A percentile compares a stretch with the other conserved stretches of the same genome.
These are phyloP conservation scores for Sepioteuthis lessoniana DNA, from an alignment of 2,888 invertebrate genomes.

Conservation along the genomic window DNA sequence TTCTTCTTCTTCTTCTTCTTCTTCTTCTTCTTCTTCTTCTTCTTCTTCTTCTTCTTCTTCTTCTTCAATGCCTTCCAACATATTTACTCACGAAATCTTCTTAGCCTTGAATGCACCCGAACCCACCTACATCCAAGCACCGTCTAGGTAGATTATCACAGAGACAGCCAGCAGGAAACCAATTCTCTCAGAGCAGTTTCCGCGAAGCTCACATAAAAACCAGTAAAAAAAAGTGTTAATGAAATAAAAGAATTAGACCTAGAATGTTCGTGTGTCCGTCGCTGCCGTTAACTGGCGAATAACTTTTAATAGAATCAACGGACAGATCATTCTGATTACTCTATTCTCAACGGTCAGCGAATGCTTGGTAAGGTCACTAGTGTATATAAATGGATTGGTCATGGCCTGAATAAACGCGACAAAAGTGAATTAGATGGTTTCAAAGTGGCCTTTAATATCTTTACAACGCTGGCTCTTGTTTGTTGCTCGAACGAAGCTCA, in stretches of 20 bases:
- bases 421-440: not conserved
- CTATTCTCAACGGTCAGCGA: not conserved
- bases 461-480: not conserved
- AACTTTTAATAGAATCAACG: not conserved
- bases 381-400: not conserved
- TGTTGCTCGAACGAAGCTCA: not conserved
- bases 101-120: not conserved
- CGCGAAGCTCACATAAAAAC: not conserved
- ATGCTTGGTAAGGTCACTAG: not conserved
- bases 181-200: not conserved
- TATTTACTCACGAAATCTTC: not conserved
- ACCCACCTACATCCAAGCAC: not conserved
- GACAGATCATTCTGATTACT: not conserved
- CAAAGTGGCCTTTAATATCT: not conserved
- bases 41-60: not conserved
- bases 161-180: not conserved
- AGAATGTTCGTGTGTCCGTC: not conserved
- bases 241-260: not conserved
- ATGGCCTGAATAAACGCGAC: not conserved
- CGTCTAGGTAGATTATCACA: not conserved
- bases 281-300: not conserved
- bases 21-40: not conserved
- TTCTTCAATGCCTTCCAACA: too few relatives aligned
- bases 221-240: not conserved
- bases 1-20: too few relatives aligned